Evolutionary conservation across 2,797 vertebrate species (phyloP), one percentile per base, ranked within the genome.

Genomic region (Merluccius polli): DNA sequence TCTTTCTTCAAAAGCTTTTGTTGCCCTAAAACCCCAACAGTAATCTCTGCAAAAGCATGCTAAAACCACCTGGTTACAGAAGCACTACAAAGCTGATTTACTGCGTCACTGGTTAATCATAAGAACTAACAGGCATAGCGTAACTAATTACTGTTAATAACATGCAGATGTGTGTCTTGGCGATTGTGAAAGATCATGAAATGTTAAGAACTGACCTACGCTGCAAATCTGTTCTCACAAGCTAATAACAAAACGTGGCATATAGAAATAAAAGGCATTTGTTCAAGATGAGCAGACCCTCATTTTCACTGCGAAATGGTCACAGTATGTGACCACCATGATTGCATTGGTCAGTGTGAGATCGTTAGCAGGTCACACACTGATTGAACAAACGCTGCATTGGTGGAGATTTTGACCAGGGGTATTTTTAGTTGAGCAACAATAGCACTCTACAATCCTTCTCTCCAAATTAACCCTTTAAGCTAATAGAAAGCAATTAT

Each of bases 1-100:
- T 70, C 44, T 24, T 71, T 71, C n/a, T 15, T 33, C 41, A 59
- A 29, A 71, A 72, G 68, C 70, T 48, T 78, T 76, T 77, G 75
- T 79, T 74, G 78, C 78, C 48, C 31, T 74, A 44, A 79, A 78
- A 33, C 59, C 74, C 63, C 24, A 31, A 79, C 65, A 74, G 71
- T 77, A 76, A 81, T 85, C 74, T 81, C 31, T 36, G 13, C 48
- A 24, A 74, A 80, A 73, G 71, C 71, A 75, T 4, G 24, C 76
- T 68, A 67, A 70, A 79, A 72, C 74, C 24, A 8, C 31, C 72
- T 35, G 74, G 63, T 68, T 30, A 48, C 65, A 79, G 44, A 69
- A 72, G 13, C 12, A 72, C n/a, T 27, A 2, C 73, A 83, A 91
- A 91, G 85, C 90, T 78, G 85, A 86, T 93, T 90, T 91, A 82